phyloP scores from a whole-genome alignment of 2,797 vertebrate genomes.

The Lagocephalus sceleratus region DNA sequence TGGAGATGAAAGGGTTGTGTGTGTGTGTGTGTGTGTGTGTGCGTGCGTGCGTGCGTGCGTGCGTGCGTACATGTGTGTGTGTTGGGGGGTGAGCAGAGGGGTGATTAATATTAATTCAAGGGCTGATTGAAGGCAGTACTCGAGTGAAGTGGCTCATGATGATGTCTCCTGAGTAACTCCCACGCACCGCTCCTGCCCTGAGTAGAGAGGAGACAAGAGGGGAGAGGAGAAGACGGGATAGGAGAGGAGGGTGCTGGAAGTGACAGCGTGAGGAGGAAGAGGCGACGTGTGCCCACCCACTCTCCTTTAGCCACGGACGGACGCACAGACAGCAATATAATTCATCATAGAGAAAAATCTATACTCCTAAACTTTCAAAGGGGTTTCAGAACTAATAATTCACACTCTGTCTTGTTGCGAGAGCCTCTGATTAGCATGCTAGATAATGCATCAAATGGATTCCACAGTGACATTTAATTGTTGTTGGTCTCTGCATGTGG shows the following conservation, averaged over 20 bases:
- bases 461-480: background rate
- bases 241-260: slow-evolving; percentile 28
- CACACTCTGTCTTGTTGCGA: slow-evolving; percentile 3
- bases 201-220: slow-evolving; percentile 30
- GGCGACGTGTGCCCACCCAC: slow-evolving; percentile 21
- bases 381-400: slow-evolving; percentile 4
- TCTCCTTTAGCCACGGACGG: slow-evolving; percentile 6
- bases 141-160: slow-evolving; percentile 64
- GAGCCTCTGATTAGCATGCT: slow-evolving; percentile 4
- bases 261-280: slow-evolving; percentile 33
- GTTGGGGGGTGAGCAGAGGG: slow-evolving; percentile 12
- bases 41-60: slow-evolving; percentile 38
- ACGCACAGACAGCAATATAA: slow-evolving; percentile 15
- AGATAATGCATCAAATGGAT: slow-evolving; percentile 1
- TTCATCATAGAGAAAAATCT: slow-evolving; percentile 8
- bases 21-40: background rate
- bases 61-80: background rate
- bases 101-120: slow-evolving; percentile 75
- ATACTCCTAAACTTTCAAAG: background rate
- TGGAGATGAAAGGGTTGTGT: slow-evolving; percentile 35
- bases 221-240: slow-evolving; percentile 19
- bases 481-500: no score
- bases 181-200: slow-evolving; percentile 49
- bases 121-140: slow-evolving; percentile 74
- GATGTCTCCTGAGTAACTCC: slow-evolving; percentile 73